These are phyloP conservation scores for Calephelis nemesis DNA, from an alignment of 1,140 invertebrate species.

Conservation along the genomic window DNA sequence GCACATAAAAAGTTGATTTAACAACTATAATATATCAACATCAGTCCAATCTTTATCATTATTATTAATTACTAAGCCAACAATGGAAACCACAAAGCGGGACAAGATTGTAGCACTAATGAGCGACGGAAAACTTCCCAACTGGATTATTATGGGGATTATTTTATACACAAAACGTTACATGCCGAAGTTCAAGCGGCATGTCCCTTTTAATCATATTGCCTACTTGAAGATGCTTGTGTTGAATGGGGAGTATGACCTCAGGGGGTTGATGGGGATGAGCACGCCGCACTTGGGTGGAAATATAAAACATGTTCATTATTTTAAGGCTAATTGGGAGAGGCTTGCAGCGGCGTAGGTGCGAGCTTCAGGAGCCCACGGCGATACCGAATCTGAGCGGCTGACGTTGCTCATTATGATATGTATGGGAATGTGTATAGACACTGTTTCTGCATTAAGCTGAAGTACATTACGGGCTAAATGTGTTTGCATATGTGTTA, in stretches of 20 bases:
- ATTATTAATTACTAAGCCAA: slow-evolving; percentile 31
- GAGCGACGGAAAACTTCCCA: slow-evolving; percentile 29
- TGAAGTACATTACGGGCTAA: slow-evolving; percentile 40
- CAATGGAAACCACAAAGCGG: slow-evolving; percentile 38
- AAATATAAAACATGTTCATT: slow-evolving; percentile 80
- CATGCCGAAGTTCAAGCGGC: slow-evolving; percentile 42
- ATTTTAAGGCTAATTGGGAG: slow-evolving; percentile 79
- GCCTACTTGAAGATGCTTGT: slow-evolving; percentile 52
- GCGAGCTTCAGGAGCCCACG: slow-evolving; percentile 65
- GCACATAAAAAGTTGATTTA: slow-evolving; percentile 19
- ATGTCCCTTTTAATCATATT: slow-evolving; percentile 53
- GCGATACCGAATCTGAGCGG: slow-evolving; percentile 59
- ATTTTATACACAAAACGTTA: slow-evolving; percentile 51
- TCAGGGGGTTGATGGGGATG: slow-evolving; percentile 67
- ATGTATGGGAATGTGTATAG: slow-evolving; percentile 55
- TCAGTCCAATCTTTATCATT: slow-evolving; percentile 21
- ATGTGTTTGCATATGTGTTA: slow-evolving; percentile 20
- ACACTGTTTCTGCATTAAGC: slow-evolving; percentile 71
- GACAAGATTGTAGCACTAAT: slow-evolving; percentile 44
- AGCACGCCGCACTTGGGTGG: slow-evolving; percentile 66
- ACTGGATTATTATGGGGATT: slow-evolving; percentile 42
- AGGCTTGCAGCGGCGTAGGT: slow-evolving; percentile 66
- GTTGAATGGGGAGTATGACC: slow-evolving; percentile 59
- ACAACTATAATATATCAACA: slow-evolving; percentile 23
- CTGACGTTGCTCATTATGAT: slow-evolving; percentile 58